Percentiles rank a stretch among this genome's conserved stretches.
Conservation (phyloP, 2,797 vertebrate genomes). For the Pygocentrus nattereri region DNA sequence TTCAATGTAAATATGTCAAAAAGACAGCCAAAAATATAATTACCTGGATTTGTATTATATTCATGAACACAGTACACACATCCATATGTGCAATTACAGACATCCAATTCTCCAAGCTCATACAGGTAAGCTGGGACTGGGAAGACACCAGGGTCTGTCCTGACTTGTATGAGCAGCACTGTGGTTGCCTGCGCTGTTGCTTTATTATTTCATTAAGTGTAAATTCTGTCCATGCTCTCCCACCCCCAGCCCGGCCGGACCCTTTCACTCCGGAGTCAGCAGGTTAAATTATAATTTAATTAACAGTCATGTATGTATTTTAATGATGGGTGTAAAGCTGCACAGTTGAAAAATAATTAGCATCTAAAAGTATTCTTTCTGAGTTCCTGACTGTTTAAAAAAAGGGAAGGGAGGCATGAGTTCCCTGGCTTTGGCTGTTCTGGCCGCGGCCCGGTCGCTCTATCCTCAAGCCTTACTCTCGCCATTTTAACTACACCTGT, state of each 20-base stretch:
- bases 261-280: slow-evolving; percentile 90
- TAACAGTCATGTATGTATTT: slow-evolving; percentile 77
- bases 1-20: no score
- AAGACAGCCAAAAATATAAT: no score
- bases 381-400: neutral
- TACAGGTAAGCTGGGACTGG: neutral
- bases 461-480: slow-evolving; percentile 80
- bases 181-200: slow-evolving; percentile 81
- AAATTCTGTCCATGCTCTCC: slow-evolving; percentile 86
- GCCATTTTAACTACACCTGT: slow-evolving; percentile 86
- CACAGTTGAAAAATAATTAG: neutral
- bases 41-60: no score
- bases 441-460: slow-evolving; percentile 69
- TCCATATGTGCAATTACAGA: neutral
- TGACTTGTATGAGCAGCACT: slow-evolving; percentile 72
- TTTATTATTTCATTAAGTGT: slow-evolving; percentile 99
- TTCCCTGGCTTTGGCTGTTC: slow-evolving; percentile 75
- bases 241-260: slow-evolving; percentile 85
- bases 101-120: neutral
- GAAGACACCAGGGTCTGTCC: slow-evolving; percentile 61
- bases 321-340: no score
- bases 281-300: slow-evolving; percentile 99
- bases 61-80: neutral
- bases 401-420: slow-evolving; percentile 52
- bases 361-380: neutral